phyloP scores from a whole-genome alignment of 2,113 vertebrate genomes.

The Speoplatyrhinus poulsoni region DNA sequence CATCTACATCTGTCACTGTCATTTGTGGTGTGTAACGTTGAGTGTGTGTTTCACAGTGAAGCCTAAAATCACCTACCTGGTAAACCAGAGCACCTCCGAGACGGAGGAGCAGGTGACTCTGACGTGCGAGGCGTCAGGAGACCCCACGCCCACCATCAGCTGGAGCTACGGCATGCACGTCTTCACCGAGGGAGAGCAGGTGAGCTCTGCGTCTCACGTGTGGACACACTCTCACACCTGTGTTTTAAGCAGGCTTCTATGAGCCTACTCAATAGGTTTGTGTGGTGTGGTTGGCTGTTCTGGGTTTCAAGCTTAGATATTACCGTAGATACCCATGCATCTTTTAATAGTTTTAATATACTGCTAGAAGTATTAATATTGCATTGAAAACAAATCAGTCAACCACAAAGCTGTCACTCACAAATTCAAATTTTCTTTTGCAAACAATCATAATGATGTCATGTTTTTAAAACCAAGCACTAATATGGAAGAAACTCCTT shows the following conservation, averaged over 20 bases:
- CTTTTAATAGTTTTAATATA: too few relatives aligned
- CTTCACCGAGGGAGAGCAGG: conserved; percentile 95
- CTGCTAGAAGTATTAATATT: too few relatives aligned
- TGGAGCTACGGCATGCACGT: conserved; percentile 87
- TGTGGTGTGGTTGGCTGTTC: too few relatives aligned
- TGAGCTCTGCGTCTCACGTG: conserved; percentile 44
- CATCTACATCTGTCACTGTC: conserved; percentile 11
- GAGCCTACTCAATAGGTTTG: too few relatives aligned
- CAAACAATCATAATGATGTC: too few relatives aligned
- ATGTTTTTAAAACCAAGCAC: too few relatives aligned
- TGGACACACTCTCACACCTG: conserved; percentile 23
- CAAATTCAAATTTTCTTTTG: conserved; percentile 26
- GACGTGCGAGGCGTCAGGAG: conserved; percentile 94
- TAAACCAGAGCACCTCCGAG: conserved; percentile 92
- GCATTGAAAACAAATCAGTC: too few relatives aligned
- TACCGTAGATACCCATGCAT: too few relatives aligned
- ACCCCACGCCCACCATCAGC: conserved; percentile 93
- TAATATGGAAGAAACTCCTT: too few relatives aligned
- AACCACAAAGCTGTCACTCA: background rate
- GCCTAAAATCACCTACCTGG: conserved; percentile 94
- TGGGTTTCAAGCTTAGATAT: too few relatives aligned
- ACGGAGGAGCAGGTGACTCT: conserved; percentile 92
- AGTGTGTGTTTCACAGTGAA: conserved; percentile 79
- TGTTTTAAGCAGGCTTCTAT: conserved; percentile 35
- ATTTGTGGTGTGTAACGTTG: background rate